A percentile compares a stretch with the other conserved stretches of the same genome.
These are phyloP conservation scores for Bathynomus jamesi DNA, from an alignment of 1,140 invertebrate genomes.

Conservation along the genomic window DNA sequence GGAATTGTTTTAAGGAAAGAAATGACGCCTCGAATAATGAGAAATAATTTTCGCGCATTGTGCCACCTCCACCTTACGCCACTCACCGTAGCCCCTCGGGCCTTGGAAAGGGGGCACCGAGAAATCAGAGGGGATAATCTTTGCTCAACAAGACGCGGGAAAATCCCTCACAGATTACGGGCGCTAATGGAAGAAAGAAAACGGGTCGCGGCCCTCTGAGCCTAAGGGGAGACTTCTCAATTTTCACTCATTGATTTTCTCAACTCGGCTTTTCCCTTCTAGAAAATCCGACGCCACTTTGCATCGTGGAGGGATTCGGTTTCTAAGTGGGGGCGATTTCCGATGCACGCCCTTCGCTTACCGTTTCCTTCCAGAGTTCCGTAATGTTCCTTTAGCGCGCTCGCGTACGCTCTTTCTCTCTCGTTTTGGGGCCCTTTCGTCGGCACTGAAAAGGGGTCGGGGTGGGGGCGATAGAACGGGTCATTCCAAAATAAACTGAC, in stretches of 20 bases:
- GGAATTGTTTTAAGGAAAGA: neutral
- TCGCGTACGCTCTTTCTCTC: too few relatives aligned
- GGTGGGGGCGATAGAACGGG: too few relatives aligned
- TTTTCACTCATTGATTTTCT: neutral
- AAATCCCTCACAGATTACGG: neutral
- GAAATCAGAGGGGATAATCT: neutral
- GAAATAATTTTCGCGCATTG: neutral
- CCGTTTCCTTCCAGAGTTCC: too few relatives aligned
- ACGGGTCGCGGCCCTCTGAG: neutral
- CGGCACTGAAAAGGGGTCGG: too few relatives aligned
- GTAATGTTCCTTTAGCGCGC: too few relatives aligned
- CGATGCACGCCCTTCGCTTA: too few relatives aligned
- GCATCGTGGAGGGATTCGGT: neutral
- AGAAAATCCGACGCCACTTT: neutral
- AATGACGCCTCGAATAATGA: neutral
- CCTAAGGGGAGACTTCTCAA: neutral
- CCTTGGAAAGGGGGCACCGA: neutral
- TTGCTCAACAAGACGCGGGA: neutral
- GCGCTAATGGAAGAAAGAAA: slow-evolving; percentile 1
- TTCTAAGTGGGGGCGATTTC: neutral
- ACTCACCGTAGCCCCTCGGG: neutral
- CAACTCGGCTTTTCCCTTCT: neutral
- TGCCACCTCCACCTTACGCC: neutral
- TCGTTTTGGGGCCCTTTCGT: too few relatives aligned
- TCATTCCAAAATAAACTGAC: too few relatives aligned